Base-by-base conservation (phyloP, 2,888 invertebrate species). In the Eudasyphora cyanicolor region DNA sequence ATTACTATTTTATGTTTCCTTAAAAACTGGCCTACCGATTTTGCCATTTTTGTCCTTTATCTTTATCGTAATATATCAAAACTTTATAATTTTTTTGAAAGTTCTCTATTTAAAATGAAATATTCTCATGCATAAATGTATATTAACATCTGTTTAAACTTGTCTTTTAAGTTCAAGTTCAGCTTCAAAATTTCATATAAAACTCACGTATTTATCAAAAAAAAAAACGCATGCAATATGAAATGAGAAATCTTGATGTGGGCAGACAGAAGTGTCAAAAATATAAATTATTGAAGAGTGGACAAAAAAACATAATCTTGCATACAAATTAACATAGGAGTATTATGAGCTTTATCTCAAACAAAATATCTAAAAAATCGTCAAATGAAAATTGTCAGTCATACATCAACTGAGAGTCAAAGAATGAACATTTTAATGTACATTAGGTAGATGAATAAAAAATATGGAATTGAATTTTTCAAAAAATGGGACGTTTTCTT, bases 161-260 rank as follows among this genome's bases (percentile, higher is more conserved):
- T 78, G 21, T 82, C 60, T 51, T 67, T 81, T 79, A 76, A 81
- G 80, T 84, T 84, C 84, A 84, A 84, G 84, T 84, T 84, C 84
- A 84, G 38, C 70, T 73, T 75, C 17, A 54, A 57, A 19, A 54
- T 57, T 81, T 75, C 51, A 45, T 76, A 84, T 81, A 62, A 79
- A 81, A 32, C 70, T 84, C 84, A 84, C 84, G 84, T 84, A 78
- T 74, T 62, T 51, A 57, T 35, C 19, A 21, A 73, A 73, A 49
- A 45, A 45, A 4, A n/a, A 45, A 29, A 49, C 27, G 57, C 57
- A 60, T 27, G 29, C 27, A 57, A 14, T 7, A 57, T 24, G 14
- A 57, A 27, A 27, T 27, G 27, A 27, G 27, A 57, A 27, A 32
- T 60, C 67, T 67, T 67, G 67, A 67, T 67, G 38, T 67, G 67